phyloP scores from a whole-genome alignment of 2,797 vertebrate species.

The Bradypodion pumilum region DNA sequence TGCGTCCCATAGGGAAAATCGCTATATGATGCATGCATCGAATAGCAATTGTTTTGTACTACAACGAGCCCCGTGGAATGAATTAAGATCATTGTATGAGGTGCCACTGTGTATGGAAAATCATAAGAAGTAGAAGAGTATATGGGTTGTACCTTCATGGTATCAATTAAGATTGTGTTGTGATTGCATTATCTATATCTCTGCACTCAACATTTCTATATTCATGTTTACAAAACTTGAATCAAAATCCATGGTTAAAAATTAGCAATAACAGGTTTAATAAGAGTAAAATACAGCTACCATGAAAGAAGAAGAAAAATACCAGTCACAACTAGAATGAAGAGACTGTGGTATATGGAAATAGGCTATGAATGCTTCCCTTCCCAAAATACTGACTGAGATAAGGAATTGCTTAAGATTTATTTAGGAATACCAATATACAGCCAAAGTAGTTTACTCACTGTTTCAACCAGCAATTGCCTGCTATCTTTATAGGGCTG shows the following conservation, averaged over 20 bases:
- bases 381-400: not conserved
- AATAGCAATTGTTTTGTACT: no score
- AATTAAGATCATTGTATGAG: no score
- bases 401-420: not conserved
- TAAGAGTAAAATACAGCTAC: not conserved
- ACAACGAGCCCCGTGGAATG: no score
- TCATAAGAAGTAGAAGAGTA: not conserved
- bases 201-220: not conserved
- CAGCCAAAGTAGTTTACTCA: not conserved
- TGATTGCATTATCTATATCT: not conserved
- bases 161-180: not conserved
- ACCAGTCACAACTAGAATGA: not conserved
- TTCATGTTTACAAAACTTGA: not conserved
- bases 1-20: no score
- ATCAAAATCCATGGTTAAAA: not conserved
- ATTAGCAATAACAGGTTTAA: not conserved
- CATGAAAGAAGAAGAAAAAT: no score
- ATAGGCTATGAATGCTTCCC: not conserved
- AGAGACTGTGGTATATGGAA: not conserved
- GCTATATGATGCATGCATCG: no score
- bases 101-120: not conserved
- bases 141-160: not conserved
- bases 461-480: not conserved
- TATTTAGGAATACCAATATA: not conserved
- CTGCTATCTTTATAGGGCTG: not conserved